Evolutionary conservation across 2,888 invertebrate species (phyloP).

Genomic region (Acholoe squamosa): DNA sequence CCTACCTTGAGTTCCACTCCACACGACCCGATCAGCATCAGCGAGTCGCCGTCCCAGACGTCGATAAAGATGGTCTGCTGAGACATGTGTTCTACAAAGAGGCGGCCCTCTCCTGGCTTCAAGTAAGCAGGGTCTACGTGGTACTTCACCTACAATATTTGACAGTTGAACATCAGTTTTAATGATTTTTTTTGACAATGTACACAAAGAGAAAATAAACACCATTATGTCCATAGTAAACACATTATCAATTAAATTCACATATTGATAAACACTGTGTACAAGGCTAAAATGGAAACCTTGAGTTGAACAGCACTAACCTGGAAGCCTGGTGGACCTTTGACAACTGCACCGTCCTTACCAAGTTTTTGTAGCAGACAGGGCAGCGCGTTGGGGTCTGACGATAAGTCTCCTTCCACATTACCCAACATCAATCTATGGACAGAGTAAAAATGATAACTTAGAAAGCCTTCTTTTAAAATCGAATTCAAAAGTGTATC

Average conservation of each 20-base stretch:
- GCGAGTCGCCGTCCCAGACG: constrained; percentile 85
- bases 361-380: constrained; percentile 82
- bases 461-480: background rate
- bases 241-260: too few relatives aligned
- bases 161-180: too few relatives aligned
- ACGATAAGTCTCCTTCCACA: constrained; percentile 78
- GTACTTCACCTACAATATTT: constrained; percentile 81
- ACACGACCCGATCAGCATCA: constrained; percentile 83
- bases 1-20: constrained; percentile 83
- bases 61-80: constrained; percentile 83
- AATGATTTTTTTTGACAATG: too few relatives aligned
- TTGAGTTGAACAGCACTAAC: constrained; percentile 73
- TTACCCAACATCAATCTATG: constrained; percentile 79
- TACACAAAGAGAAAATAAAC: too few relatives aligned
- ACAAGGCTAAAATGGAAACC: too few relatives aligned
- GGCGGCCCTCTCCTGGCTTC: constrained; percentile 81
- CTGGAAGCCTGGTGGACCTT: constrained; percentile 83
- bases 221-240: too few relatives aligned
- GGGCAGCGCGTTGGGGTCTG: constrained; percentile 76
- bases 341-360: constrained; percentile 78
- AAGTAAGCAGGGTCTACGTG: constrained; percentile 82
- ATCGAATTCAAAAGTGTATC: background rate
- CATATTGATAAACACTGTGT: too few relatives aligned
- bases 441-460: background rate
- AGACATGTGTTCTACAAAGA: constrained; percentile 83